These are phyloP conservation scores for Drosophila suboccidentalis DNA, from an alignment of 2,888 invertebrate species.

Conservation along the genomic window DNA sequence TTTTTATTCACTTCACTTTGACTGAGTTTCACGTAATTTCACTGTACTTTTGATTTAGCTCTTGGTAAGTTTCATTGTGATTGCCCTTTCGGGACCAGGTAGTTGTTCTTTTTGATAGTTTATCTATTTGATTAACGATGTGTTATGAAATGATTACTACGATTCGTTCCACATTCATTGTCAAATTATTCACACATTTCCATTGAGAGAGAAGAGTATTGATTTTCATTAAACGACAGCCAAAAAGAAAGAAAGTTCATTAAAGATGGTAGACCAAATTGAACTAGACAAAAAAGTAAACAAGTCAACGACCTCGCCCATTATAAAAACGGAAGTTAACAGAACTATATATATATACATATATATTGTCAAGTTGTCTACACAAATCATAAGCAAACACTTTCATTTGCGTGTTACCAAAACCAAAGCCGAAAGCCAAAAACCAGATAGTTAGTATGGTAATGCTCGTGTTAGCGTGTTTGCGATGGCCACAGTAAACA, in stretches of 20 bases:
- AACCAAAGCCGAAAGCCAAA: constrained; percentile 1
- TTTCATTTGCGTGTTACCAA: constrained; percentile 39
- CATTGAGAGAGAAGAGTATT: constrained; percentile 16
- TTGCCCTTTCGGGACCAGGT: neutral
- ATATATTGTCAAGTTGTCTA: constrained; percentile 25
- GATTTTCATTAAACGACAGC: constrained; percentile 27
- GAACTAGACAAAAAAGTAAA: constrained; percentile 7
- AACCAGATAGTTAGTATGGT: constrained; percentile 7
- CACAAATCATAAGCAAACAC: constrained; percentile 53
- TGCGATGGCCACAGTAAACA: constrained; percentile 36
- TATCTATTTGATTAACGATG: constrained; percentile 13
- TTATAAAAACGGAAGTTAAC: constrained; percentile 22
- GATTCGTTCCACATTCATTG: constrained; percentile 7
- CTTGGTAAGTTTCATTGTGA: constrained; percentile 32
- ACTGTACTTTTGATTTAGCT: constrained; percentile 53
- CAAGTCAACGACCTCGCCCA: constrained; percentile 46
- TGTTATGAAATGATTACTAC: constrained; percentile 19
- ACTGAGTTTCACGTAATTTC: constrained; percentile 22
- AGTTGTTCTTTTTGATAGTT: neutral
- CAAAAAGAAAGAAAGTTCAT: constrained; percentile 19
- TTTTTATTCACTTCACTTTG: constrained; percentile 3
- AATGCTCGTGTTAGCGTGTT: constrained; percentile 32
- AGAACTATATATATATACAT: constrained; percentile 4
- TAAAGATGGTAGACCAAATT: constrained; percentile 11
- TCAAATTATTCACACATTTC: constrained; percentile 47